Conservation (phyloP, 2,888 invertebrate genomes). For the Melinaea menophilus region DNA sequence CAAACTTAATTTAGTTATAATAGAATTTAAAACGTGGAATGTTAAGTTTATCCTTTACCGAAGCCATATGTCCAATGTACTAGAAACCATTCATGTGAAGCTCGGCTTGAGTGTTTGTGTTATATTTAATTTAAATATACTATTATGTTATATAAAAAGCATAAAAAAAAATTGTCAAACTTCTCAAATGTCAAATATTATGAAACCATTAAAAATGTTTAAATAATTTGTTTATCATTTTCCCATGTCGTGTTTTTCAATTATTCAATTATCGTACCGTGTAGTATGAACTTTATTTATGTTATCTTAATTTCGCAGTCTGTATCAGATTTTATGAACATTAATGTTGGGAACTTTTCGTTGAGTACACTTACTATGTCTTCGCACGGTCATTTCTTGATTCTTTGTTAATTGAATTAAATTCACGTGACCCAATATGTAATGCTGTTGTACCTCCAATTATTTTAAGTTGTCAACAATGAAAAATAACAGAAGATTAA, state of each 20-base stretch:
- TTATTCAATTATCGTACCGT: no score
- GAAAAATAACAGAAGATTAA: no score
- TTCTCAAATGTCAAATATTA: no score
- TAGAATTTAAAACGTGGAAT: not conserved
- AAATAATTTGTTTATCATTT: no score
- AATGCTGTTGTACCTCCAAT: no score
- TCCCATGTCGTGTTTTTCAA: no score
- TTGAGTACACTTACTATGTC: not conserved
- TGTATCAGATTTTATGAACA: not conserved
- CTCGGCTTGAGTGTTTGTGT: not conserved
- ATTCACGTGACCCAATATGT: no score
- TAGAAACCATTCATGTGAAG: conserved; percentile 1
- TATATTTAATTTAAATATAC: not conserved
- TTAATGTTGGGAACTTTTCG: conserved; percentile 4
- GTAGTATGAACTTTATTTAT: not conserved
- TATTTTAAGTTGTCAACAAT: no score
- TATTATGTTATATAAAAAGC: not conserved
- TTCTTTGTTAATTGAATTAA: not conserved
- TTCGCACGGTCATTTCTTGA: not conserved
- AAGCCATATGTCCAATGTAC: not conserved
- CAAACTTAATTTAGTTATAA: not conserved
- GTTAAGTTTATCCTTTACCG: not conserved
- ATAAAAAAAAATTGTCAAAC: no score
- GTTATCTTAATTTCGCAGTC: not conserved
- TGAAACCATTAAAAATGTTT: no score